Evolutionary conservation across 2,797 vertebrate genomes (phyloP).

Genomic region (Pantherophis alleghaniensis): DNA sequence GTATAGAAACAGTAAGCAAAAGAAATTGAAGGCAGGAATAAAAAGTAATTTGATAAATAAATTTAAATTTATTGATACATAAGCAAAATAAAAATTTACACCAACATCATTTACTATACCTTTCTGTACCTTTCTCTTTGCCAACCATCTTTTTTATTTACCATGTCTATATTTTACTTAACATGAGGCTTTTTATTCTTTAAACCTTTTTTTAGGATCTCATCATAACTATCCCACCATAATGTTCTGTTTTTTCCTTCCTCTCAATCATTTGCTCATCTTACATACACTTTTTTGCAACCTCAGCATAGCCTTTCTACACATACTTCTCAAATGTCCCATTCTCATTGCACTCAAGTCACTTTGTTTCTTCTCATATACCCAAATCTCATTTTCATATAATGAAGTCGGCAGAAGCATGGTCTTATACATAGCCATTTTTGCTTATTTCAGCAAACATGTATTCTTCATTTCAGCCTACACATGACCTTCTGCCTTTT

Average conservation of each 20-base stretch:
- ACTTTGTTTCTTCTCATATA: not conserved
- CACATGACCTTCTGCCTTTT: not conserved
- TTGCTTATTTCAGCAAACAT: not conserved
- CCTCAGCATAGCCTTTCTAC: not conserved
- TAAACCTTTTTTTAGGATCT: not conserved
- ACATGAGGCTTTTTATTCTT: not conserved
- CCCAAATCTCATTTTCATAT: not conserved
- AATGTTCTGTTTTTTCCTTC: not conserved
- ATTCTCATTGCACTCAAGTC: not conserved
- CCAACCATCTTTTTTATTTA: not conserved
- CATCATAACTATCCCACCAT: not conserved
- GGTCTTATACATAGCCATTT: not conserved
- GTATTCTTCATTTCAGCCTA: not conserved
- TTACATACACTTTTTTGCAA: not conserved
- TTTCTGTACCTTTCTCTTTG: not conserved
- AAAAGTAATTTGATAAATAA: not conserved
- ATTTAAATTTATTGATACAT: not conserved
- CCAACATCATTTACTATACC: not conserved
- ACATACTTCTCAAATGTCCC: not conserved
- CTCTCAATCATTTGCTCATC: not conserved
- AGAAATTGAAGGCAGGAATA: not conserved
- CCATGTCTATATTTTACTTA: not conserved
- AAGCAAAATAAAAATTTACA: not conserved
- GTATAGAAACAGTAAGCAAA: not conserved
- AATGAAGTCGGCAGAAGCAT: not conserved